Percentiles rank a stretch among this genome's conserved stretches.
phyloP scores from a whole-genome alignment of 2,113 vertebrate genomes.

The Dermatemys mawii region DNA sequence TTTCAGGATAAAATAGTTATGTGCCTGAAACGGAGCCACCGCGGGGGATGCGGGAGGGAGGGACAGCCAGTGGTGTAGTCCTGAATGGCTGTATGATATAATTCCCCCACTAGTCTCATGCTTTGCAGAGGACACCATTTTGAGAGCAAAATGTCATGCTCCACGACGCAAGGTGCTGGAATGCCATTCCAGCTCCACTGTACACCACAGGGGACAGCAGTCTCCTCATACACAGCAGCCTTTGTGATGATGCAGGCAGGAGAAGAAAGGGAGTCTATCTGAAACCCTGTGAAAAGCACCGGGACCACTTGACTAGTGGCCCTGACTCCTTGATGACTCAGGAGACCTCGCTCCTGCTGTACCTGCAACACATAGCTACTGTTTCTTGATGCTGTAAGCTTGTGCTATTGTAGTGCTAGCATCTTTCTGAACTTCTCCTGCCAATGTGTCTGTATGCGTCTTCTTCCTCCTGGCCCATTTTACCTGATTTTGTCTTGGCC shows the following conservation, averaged over 20 bases:
- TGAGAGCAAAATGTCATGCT: not conserved
- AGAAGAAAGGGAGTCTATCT: not conserved
- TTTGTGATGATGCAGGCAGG: not conserved
- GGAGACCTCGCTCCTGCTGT: not conserved
- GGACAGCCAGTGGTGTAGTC: not conserved
- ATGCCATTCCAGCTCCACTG: not conserved
- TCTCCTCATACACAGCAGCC: not conserved
- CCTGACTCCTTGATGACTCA: fast-evolving
- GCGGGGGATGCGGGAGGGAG: not conserved
- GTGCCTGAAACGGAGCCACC: not conserved
- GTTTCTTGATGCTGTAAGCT: not conserved
- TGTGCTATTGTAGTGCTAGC: not conserved
- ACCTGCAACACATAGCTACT: not conserved
- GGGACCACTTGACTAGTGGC: not conserved
- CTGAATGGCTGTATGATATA: not conserved
- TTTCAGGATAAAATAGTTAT: not conserved
- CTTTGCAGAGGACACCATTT: not conserved
- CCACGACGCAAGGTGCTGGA: not conserved
- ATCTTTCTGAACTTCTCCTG: not conserved
- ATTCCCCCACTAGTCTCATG: not conserved
- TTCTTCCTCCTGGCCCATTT: not conserved
- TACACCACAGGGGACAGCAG: not conserved
- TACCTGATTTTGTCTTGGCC: not conserved
- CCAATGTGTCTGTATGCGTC: not conserved
- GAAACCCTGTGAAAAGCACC: not conserved